These are phyloP conservation scores for Hucho hucho DNA, from an alignment of 2,113 vertebrate species.

Conservation along the genomic window DNA sequence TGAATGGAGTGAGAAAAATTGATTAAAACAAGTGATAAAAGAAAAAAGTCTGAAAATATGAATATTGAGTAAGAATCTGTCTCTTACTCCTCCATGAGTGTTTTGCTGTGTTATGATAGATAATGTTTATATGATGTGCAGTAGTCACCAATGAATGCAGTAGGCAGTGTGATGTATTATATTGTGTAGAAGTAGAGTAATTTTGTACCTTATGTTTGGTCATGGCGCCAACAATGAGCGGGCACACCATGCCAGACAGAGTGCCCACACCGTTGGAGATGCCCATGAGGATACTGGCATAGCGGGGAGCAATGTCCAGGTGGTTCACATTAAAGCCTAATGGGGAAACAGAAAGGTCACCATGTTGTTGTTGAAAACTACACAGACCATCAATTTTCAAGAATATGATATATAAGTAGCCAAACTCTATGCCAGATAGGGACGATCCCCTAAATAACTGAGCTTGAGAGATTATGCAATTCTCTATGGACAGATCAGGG, in stretches of 20 bases:
- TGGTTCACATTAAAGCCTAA: constrained; percentile 89
- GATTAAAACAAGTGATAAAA: not conserved
- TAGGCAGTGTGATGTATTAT: not conserved
- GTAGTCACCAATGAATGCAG: no score
- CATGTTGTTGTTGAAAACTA: no score
- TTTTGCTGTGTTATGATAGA: no score
- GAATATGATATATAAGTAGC: not conserved
- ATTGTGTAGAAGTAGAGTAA: not conserved
- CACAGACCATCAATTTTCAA: no score
- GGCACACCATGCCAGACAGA: constrained; percentile 90
- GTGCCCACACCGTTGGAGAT: constrained; percentile 92
- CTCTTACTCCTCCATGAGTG: not conserved
- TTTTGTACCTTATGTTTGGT: constrained; percentile 86
- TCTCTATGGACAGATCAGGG: not conserved
- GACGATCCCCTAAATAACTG: not conserved
- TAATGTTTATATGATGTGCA: no score
- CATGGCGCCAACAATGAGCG: constrained; percentile 89
- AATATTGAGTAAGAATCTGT: not conserved
- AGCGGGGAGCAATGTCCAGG: constrained; percentile 88
- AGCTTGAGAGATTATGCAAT: not conserved
- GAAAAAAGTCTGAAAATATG: not conserved
- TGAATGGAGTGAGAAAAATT: not conserved
- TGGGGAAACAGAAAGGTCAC: not conserved
- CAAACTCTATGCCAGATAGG: not conserved
- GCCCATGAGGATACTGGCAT: constrained; percentile 92